Conservation (phyloP, 2,797 vertebrate genomes). For the Lepilemur ruficaudatus region DNA sequence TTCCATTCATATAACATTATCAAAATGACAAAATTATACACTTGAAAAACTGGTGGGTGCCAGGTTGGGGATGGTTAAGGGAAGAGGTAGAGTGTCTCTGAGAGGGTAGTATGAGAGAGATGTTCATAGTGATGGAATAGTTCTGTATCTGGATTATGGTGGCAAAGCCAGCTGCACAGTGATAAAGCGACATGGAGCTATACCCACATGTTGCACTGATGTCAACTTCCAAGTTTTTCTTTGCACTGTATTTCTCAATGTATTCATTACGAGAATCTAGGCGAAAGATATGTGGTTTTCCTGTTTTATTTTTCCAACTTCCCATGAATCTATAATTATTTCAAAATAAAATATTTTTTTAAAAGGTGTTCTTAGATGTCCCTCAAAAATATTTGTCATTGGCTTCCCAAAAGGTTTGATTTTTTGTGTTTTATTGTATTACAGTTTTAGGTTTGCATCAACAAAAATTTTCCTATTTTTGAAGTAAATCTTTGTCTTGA, state of each 20-base stretch:
- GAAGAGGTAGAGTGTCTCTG: not conserved
- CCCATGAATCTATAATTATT: not conserved
- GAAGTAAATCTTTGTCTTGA: not conserved
- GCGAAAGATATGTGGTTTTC: not conserved
- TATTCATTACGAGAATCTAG: not conserved
- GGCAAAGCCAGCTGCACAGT: no score
- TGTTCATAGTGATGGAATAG: not conserved
- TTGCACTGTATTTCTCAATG: accelerated
- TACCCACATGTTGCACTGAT: not conserved
- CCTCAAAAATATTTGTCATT: not conserved
- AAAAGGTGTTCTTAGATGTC: not conserved
- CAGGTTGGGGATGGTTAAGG: not conserved
- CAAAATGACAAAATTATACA: not conserved
- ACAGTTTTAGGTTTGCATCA: not conserved
- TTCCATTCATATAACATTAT: not conserved
- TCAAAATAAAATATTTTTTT: not conserved
- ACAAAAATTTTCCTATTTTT: not conserved
- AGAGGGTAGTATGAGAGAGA: not conserved
- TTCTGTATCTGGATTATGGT: not conserved
- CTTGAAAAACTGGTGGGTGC: not conserved
- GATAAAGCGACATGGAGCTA: no score
- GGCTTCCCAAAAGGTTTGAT: not conserved
- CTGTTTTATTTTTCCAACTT: not conserved
- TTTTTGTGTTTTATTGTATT: not conserved
- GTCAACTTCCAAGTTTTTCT: not conserved